These are phyloP conservation scores for Petroica traversi DNA, from an alignment of 2,113 vertebrate genomes.

Conservation along the genomic window DNA sequence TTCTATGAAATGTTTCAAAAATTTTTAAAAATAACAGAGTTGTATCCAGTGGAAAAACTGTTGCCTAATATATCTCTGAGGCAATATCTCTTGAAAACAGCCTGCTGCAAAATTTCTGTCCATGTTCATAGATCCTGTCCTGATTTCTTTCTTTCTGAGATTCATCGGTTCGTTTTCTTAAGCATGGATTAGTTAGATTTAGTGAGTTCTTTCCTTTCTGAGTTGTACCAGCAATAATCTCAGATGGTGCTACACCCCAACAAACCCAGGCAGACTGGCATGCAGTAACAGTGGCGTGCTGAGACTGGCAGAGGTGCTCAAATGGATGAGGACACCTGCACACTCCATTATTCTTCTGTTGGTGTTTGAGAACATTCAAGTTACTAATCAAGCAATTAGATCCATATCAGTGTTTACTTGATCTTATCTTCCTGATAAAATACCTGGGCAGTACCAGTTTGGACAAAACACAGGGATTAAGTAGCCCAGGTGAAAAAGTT, in stretches of 20 bases:
- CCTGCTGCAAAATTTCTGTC: neutral
- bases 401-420: neutral
- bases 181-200: neutral
- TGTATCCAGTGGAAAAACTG: neutral
- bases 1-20: neutral
- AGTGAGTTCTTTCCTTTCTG: neutral
- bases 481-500: neutral
- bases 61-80: neutral
- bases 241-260: neutral
- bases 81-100: neutral
- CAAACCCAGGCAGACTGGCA: neutral
- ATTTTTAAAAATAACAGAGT: neutral
- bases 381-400: neutral
- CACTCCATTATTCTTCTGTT: neutral
- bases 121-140: neutral
- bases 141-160: neutral
- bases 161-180: neutral
- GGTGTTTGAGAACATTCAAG: neutral
- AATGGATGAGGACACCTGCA: neutral
- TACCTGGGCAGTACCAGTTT: neutral
- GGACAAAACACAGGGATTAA: neutral
- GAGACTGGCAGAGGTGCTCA: neutral
- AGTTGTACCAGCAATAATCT: neutral
- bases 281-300: neutral
- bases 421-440: neutral